Base-by-base conservation (phyloP, 2,797 vertebrate genomes). In the Pyrocephalus nanus region DNA sequence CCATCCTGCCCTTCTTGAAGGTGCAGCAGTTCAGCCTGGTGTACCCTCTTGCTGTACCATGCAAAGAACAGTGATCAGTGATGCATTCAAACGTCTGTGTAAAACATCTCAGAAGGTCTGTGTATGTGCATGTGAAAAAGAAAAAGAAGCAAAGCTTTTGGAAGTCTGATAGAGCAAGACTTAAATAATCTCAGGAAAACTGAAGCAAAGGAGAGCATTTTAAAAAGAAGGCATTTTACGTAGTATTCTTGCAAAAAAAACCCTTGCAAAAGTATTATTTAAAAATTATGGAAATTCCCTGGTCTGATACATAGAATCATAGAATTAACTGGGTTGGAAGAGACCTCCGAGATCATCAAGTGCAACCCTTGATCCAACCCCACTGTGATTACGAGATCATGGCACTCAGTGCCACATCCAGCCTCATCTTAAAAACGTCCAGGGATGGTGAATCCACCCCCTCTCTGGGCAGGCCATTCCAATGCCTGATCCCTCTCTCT, bases 91-190 rank as follows among this genome's bases (percentile, higher is more conserved):
- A 25, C 32, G 34, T 67, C 43, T 53, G 22, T 27, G 54, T 21
- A 50, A 43, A 38, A 50, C 1, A 1, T 25, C 60, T 89, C 67
- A 30, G 55, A 78, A 43, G 0, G 0, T 17, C 6, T 26, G 9
- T 25, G 15, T 40, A 2, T 12, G 43, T 55, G 32, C 11, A 23
- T 3, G 13, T 27, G n/a, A 48, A 43, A 76, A 77, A 25, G 38
- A 40, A 81, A 79, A 86, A 48, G 34, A 47, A 61, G 27, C 27
- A 64, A 86, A 79, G 36, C 7, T 26, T 81, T 51, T 62, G 54
- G 42, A 72, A 88, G 5, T 34, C 32, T n/a, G 60, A 55, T 29
- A 70, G 13, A 55, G 27, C 6, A 51, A 73, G 79, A 73, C 40
- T 65, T 78, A 60, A 51, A 61, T 36, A 72, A 71, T 47, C 53